Evolutionary conservation across 2,888 invertebrate species (phyloP).

Genomic region (Aspidiotus rigidus): DNA sequence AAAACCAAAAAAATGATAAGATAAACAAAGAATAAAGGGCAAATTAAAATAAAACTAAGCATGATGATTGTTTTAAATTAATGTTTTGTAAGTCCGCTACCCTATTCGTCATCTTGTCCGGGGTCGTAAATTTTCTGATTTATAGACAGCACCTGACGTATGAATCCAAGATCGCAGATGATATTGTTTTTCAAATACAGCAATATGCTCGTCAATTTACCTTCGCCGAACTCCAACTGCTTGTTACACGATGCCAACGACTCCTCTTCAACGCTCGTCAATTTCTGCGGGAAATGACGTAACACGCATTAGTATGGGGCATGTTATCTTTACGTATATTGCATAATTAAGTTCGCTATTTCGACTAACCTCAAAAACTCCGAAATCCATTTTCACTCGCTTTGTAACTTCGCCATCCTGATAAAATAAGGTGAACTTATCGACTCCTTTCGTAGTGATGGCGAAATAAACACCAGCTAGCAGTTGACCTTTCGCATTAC

Average conservation of each 20-base stretch:
- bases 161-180: slow-evolving; percentile 60
- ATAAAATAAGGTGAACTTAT: slow-evolving; percentile 65
- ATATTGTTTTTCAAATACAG: slow-evolving; percentile 54
- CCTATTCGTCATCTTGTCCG: slow-evolving; percentile 26
- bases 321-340: not conserved
- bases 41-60: not conserved
- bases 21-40: not conserved
- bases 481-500: slow-evolving; percentile 74
- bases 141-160: slow-evolving; percentile 65
- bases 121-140: slow-evolving; percentile 62
- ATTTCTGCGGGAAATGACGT: slow-evolving; percentile 35
- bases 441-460: slow-evolving; percentile 47
- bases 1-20: not conserved
- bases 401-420: slow-evolving; percentile 47
- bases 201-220: slow-evolving; percentile 55
- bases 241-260: slow-evolving; percentile 60
- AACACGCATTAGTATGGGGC: no score
- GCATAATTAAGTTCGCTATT: no score
- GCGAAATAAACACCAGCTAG: slow-evolving; percentile 80
- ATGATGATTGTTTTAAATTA: no score
- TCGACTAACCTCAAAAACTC: not conserved
- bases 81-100: no score
- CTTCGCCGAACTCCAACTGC: slow-evolving; percentile 59
- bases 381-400: slow-evolving; percentile 32
- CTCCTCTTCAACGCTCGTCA: slow-evolving; percentile 47